Conservation (phyloP, 2,888 invertebrate genomes). For the Carcina quercana region DNA sequence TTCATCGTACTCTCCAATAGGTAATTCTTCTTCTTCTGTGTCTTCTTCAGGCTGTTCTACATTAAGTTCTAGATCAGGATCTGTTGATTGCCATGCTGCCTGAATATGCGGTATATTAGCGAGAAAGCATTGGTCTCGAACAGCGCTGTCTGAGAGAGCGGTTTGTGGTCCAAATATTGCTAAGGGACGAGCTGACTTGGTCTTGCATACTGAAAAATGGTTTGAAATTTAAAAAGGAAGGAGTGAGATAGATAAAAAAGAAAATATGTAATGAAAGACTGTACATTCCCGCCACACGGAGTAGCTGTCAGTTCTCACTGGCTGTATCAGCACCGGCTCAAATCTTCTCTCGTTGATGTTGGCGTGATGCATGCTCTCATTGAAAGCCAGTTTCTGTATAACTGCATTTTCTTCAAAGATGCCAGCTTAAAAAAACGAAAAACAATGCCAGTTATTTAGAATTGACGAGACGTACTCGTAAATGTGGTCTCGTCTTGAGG, state of each 20-base stretch:
- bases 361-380: conserved; percentile 44
- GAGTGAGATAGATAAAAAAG: no score
- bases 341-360: conserved; percentile 30
- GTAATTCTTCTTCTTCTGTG: conserved; percentile 12
- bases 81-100: conserved; percentile 55
- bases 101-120: conserved; percentile 59
- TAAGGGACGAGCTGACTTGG: conserved; percentile 36
- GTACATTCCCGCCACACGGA: conserved; percentile 52
- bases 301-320: conserved; percentile 45
- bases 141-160: conserved; percentile 42
- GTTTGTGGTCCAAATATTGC: conserved; percentile 58
- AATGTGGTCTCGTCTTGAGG: no score
- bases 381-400: conserved; percentile 43
- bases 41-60: conserved; percentile 16
- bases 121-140: conserved; percentile 49
- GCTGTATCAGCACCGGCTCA: conserved; percentile 36
- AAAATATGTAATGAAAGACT: background rate
- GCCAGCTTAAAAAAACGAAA: no score
- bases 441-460: no score
- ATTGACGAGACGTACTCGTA: no score
- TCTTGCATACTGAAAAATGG: conserved; percentile 52
- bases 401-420: conserved; percentile 38
- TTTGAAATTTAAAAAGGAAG: background rate
- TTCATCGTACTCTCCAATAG: conserved; percentile 14
- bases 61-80: conserved; percentile 32